These are phyloP conservation scores for Drosophila yooni DNA, from an alignment of 2,888 invertebrate genomes.

Conservation along the genomic window DNA sequence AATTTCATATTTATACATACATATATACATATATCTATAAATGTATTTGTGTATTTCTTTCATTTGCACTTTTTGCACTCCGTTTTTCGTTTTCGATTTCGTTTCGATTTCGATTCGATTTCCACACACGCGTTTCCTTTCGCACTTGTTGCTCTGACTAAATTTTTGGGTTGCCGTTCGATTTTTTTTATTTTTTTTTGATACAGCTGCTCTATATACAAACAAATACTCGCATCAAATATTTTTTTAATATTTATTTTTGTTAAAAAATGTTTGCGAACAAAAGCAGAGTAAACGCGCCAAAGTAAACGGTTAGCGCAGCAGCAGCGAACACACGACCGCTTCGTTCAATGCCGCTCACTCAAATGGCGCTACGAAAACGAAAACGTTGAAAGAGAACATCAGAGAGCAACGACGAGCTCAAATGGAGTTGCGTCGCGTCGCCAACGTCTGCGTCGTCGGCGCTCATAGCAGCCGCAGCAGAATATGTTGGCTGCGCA, in stretches of 20 bases:
- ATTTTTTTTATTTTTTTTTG: constrained; percentile 17
- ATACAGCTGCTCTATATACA: constrained; percentile 22
- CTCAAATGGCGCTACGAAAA: constrained; percentile 72
- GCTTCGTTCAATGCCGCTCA: constrained; percentile 67
- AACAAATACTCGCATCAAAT: constrained; percentile 10
- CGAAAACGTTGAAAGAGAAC: constrained; percentile 35
- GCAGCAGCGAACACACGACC: constrained; percentile 63
- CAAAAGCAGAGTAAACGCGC: constrained; percentile 30
- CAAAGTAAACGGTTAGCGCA: constrained; percentile 22
- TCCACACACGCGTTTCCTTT: constrained; percentile 47
- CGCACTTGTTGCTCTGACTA: constrained; percentile 60
- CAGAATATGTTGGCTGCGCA: constrained; percentile 57
- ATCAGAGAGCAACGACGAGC: constrained; percentile 12
- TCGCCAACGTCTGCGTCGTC: constrained; percentile 23
- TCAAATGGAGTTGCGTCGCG: constrained; percentile 34
- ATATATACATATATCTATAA: constrained; percentile 4
- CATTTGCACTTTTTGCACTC: constrained; percentile 43
- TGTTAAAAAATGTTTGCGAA: constrained; percentile 44
- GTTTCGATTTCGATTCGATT: constrained; percentile 18
- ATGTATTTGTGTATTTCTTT: constrained; percentile 27
- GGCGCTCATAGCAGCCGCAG: constrained; percentile 24
- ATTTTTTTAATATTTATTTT: constrained; percentile 48
- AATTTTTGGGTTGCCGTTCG: not conserved
- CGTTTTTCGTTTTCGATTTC: constrained; percentile 48
- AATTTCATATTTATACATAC: constrained; percentile 45